These are phyloP conservation scores for Platysternon megacephalum DNA, from an alignment of 2,113 vertebrate species.

Conservation along the genomic window DNA sequence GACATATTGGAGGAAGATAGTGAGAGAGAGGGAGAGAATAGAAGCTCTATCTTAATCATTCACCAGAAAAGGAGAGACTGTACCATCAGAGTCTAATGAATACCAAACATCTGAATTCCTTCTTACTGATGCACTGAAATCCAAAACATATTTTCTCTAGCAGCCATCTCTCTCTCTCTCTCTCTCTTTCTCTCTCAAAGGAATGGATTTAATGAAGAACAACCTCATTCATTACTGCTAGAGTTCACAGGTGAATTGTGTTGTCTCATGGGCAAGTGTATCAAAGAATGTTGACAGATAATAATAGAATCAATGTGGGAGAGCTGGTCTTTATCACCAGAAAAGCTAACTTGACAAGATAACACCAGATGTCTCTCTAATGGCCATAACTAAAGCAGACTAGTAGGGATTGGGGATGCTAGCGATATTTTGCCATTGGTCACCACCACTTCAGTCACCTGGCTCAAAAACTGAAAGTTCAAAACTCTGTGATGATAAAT, in stretches of 20 bases:
- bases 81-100: background rate
- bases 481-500: background rate
- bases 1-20: background rate
- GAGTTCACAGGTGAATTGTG: no score
- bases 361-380: background rate
- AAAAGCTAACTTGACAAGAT: background rate
- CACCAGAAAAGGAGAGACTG: background rate
- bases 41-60: background rate
- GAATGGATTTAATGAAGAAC: no score
- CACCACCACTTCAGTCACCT: background rate
- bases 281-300: no score
- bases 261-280: no score
- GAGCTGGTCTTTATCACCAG: background rate
- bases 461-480: background rate
- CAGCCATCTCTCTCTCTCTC: no score
- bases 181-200: no score
- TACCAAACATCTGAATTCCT: background rate
- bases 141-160: no score
- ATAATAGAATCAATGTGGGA: no score
- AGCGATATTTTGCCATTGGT: background rate
- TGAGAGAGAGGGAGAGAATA: background rate
- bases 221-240: no score
- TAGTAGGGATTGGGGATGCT: background rate
- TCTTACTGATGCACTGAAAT: no score
- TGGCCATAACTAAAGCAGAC: background rate